Percentiles rank a stretch among this genome's conserved stretches.
These are phyloP conservation scores for Caenorhabditis sp. DNA, from an alignment of 2,888 invertebrate genomes.

Conservation along the genomic window DNA sequence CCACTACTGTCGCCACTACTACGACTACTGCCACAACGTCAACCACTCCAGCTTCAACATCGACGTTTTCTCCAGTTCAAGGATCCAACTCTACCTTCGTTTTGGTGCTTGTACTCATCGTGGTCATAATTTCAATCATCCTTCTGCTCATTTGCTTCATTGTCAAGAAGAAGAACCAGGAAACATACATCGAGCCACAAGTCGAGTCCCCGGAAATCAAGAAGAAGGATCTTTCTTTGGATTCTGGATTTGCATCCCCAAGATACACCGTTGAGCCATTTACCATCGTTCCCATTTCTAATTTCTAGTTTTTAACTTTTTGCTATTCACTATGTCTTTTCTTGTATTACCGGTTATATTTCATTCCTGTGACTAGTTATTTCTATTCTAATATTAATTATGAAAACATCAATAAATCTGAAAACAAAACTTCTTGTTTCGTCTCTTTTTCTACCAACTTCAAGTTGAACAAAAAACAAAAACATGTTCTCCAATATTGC, in stretches of 20 bases:
- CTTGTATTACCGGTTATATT: not conserved
- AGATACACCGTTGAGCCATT: constrained; percentile 1
- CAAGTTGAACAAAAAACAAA: no score
- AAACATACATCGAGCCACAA: constrained; percentile 7
- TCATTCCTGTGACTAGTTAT: not conserved
- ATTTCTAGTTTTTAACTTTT: not conserved
- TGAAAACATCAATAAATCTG: not conserved
- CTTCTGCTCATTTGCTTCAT: not conserved
- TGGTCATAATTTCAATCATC: not conserved
- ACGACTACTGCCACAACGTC: not conserved
- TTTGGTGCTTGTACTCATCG: not conserved
- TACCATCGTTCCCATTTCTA: not conserved
- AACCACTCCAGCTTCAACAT: not conserved
- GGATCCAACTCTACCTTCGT: not conserved
- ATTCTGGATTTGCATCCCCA: constrained; percentile 1
- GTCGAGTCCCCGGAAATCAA: not conserved
- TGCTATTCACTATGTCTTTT: not conserved
- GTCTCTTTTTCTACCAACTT: no score
- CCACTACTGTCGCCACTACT: not conserved
- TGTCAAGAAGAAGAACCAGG: not conserved
- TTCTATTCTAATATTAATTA: not conserved
- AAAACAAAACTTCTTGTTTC: no score
- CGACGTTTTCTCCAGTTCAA: not conserved
- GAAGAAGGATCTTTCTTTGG: not conserved
- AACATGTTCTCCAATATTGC: no score